Evolutionary conservation across 2,113 vertebrate species (phyloP).

Genomic region (Saguinus midas): DNA sequence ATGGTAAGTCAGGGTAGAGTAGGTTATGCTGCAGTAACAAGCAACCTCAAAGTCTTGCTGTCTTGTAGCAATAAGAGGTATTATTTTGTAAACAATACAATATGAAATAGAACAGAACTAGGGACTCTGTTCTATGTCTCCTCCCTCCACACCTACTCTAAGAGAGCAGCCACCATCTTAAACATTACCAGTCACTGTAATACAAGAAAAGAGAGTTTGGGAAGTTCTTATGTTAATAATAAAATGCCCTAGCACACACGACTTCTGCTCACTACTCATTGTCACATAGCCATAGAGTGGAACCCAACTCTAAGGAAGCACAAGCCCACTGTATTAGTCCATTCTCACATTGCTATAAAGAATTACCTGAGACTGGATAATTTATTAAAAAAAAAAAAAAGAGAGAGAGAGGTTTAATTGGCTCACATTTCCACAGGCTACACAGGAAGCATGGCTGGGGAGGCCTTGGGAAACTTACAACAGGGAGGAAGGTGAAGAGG

Average conservation of each 20-base stretch:
- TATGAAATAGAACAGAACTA: neutral
- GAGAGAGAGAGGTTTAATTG: no score
- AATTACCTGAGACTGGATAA: no score
- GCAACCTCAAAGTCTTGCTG: neutral
- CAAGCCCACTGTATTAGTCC: neutral
- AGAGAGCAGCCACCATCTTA: neutral
- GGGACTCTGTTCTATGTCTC: neutral
- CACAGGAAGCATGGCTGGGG: no score
- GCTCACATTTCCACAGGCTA: no score
- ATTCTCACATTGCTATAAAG: no score
- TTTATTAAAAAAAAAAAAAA: no score
- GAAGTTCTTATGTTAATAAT: neutral
- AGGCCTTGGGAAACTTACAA: no score
- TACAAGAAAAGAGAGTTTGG: neutral
- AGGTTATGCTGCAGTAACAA: neutral
- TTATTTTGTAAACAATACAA: neutral
- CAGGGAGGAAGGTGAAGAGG: no score
- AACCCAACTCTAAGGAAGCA: neutral
- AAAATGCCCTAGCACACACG: neutral
- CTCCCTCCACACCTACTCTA: neutral
- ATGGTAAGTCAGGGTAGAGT: neutral
- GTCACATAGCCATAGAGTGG: neutral
- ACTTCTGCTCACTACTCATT: neutral
- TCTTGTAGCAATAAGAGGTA: neutral
- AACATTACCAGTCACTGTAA: neutral